Conservation (phyloP, 2,113 vertebrate genomes). For the Arvicanthis niloticus region DNA sequence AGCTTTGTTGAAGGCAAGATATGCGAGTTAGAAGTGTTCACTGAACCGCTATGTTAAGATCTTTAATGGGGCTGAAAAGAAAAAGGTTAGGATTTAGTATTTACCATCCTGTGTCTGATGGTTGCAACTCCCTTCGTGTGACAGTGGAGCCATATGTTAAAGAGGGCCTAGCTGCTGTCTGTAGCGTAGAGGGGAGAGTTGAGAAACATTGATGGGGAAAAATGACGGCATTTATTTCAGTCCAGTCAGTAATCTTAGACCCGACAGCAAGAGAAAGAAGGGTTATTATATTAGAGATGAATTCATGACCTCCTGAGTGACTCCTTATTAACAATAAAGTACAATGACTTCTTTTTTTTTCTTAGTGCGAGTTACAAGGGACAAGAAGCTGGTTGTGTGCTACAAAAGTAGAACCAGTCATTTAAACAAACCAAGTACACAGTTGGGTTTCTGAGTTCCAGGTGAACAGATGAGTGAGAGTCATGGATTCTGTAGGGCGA, state of each 20-base stretch:
- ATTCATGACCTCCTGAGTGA: neutral
- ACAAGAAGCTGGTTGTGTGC: neutral
- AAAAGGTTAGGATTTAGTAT: neutral
- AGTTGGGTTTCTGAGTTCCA: neutral
- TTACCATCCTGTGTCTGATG: neutral
- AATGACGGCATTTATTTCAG: neutral
- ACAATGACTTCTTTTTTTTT: neutral
- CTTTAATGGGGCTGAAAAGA: neutral
- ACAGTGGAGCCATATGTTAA: neutral
- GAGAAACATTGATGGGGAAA: neutral
- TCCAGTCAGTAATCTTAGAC: neutral
- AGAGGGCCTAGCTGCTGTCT: neutral
- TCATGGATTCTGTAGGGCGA: neutral
- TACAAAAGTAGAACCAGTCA: neutral
- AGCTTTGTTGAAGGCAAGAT: neutral
- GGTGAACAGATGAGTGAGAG: neutral
- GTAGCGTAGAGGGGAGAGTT: neutral
- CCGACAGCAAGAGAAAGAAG: neutral
- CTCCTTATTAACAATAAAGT: neutral
- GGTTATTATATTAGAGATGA: neutral
- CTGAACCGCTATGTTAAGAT: neutral
- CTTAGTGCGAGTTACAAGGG: neutral
- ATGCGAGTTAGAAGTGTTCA: neutral
- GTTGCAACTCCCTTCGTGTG: neutral
- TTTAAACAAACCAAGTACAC: neutral